Evolutionary conservation across 2,113 vertebrate species (phyloP).

Genomic region (Okapia johnstoni): DNA sequence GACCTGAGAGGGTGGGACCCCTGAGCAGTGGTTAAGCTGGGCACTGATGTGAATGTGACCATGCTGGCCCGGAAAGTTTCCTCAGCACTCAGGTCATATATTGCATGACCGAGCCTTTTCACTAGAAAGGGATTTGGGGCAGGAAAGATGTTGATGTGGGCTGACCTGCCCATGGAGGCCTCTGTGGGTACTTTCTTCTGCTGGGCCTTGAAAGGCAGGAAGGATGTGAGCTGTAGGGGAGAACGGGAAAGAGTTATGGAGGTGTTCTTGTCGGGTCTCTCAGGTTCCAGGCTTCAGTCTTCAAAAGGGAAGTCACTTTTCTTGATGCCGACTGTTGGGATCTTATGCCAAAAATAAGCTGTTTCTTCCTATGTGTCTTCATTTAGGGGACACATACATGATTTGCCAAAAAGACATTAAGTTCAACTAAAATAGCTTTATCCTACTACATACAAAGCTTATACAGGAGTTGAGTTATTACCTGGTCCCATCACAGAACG

Average conservation of each 20-base stretch:
- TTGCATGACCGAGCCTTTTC: background rate
- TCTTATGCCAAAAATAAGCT: background rate
- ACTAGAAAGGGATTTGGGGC: background rate
- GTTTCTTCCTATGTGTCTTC: background rate
- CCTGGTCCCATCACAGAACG: background rate
- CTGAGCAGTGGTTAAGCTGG: background rate
- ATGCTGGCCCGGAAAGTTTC: too few species aligned
- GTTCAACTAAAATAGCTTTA: background rate
- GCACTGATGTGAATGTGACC: background rate
- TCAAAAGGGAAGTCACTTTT: background rate
- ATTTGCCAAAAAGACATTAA: background rate
- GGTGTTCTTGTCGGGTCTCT: background rate
- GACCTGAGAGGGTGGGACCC: background rate
- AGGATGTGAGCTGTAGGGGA: background rate
- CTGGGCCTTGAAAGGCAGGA: background rate
- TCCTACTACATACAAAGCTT: background rate
- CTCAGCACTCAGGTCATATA: background rate
- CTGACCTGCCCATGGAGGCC: background rate
- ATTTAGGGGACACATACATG: background rate
- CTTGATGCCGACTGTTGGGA: background rate
- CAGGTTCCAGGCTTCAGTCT: background rate
- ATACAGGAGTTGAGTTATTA: background rate
- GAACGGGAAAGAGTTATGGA: background rate
- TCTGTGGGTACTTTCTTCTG: background rate
- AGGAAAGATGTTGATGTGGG: background rate